Base-by-base conservation (phyloP, 2,797 vertebrate species). In the Cheracebus regulus region DNA sequence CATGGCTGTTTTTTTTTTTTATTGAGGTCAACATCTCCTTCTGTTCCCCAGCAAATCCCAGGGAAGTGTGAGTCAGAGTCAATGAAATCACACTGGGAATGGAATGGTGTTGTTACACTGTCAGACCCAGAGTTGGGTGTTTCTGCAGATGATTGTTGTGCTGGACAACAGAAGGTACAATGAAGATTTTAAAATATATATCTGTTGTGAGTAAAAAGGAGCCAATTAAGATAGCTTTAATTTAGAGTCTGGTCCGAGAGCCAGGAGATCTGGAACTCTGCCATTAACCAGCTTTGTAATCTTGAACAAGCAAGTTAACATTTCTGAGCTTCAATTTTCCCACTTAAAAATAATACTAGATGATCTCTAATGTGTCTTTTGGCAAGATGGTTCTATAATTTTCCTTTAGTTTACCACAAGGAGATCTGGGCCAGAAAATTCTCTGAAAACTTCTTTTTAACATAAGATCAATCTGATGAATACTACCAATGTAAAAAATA, bases 361-460 rank as follows among this genome's bases (percentile, higher is more conserved):
- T 88, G 46, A 95, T 85, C 52, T 91, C 41, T 82, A 78, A 91
- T 72, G 13, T 87, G 44, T 6, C 12, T 48, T 94, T 93, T 89
- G 94, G 26, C 91, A 96, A 73, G 24, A 72, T 75, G 67, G 24
- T 70, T 91, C 50, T 95, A 26, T 79, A 86, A 76, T 89, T 95
- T 91, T 92, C 24, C 70, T 95, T 87, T 64, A 58, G 96, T 92
- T 84, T 95, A 46, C 28, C 46, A 88, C 64, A 81, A 81, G 92
- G 78, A 58, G 4, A 4, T 8, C 58, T 26, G n/a, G 64, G 73
- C 44, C n/a, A 83, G 64, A 94, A 95, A 95, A 96, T 96, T 96
- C 73, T 88, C 88, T 80, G 80, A 89, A 88, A 92, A 94, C 79
- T 96, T 90, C 15, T 81, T 96, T 97, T 80, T 88, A 93, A 70